These are phyloP conservation scores for Lepidotrigona ventralis DNA, from an alignment of 1,140 invertebrate genomes.

Conservation along the genomic window DNA sequence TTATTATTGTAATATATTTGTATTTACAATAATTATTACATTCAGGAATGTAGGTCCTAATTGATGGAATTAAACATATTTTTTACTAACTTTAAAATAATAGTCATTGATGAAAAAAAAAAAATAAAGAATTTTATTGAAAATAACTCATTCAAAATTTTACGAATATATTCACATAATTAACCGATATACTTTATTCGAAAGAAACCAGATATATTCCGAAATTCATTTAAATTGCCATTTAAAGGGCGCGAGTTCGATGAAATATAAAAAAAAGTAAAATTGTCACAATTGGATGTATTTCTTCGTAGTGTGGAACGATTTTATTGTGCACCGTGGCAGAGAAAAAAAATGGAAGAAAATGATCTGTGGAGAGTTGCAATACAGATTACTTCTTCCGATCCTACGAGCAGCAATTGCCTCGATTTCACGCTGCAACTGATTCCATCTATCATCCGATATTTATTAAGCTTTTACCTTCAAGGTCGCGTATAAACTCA, in stretches of 20 bases:
- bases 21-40: too few relatives aligned
- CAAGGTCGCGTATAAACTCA: slow-evolving; percentile 12
- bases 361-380: slow-evolving; percentile 5
- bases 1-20: too few relatives aligned
- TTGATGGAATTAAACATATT: too few relatives aligned
- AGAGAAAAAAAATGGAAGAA: neutral
- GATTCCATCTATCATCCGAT: slow-evolving; percentile 35
- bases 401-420: slow-evolving; percentile 29
- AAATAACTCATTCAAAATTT: too few relatives aligned
- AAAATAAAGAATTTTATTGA: too few relatives aligned
- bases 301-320: neutral
- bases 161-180: too few relatives aligned
- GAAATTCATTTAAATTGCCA: too few relatives aligned
- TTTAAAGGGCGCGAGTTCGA: neutral
- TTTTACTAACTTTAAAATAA: too few relatives aligned
- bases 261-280: neutral
- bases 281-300: neutral
- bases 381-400: slow-evolving; percentile 30
- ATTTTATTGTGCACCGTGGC: neutral
- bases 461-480: slow-evolving; percentile 38
- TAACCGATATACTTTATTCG: too few relatives aligned
- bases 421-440: slow-evolving; percentile 33
- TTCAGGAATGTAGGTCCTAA: too few relatives aligned
- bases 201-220: too few relatives aligned
- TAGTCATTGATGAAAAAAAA: too few relatives aligned